These are phyloP conservation scores for Schizopygopsis pylzovi DNA, from an alignment of 2,797 vertebrate species.

Conservation along the genomic window DNA sequence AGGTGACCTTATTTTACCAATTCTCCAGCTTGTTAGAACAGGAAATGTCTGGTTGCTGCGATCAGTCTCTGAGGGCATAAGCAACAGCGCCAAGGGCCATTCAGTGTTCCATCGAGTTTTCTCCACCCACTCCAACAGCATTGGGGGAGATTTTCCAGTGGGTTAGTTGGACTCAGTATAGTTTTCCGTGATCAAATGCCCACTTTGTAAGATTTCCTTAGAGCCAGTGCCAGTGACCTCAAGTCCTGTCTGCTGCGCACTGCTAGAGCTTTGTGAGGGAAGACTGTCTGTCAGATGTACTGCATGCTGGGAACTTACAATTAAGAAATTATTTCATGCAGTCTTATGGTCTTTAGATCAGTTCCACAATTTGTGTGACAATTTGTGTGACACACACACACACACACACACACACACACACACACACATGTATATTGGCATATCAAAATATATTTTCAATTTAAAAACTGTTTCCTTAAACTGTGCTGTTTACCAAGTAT, in stretches of 20 bases:
- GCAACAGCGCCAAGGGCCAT: conserved; percentile 11
- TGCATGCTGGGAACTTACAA: conserved; percentile 31
- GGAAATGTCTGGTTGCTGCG: conserved; percentile 34
- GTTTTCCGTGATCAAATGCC: conserved; percentile 41
- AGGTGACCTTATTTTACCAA: conserved; percentile 22
- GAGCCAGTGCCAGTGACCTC: conserved; percentile 46
- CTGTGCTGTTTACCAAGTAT: not conserved
- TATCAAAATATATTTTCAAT: not conserved
- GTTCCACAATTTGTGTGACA: not conserved
- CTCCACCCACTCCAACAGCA: conserved; percentile 24
- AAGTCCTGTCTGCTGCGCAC: conserved; percentile 17
- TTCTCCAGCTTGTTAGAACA: conserved; percentile 31
- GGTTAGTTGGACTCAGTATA: conserved; percentile 46
- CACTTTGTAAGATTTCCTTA: conserved; percentile 41
- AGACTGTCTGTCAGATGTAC: not conserved
- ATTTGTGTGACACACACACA: too few relatives aligned
- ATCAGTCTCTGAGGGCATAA: conserved; percentile 30
- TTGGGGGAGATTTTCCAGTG: conserved; percentile 30
- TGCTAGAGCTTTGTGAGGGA: conserved; percentile 42
- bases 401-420: too few relatives aligned
- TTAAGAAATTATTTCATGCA: conserved; percentile 33
- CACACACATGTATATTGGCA: not conserved
- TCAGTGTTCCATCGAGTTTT: conserved; percentile 26
- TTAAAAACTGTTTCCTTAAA: not conserved
- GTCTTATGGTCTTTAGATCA: conserved; percentile 9